Percentiles rank a stretch among this genome's conserved stretches.
phyloP scores from a whole-genome alignment of 2,797 vertebrate genomes.

The Synaphobranchus kaupii region DNA sequence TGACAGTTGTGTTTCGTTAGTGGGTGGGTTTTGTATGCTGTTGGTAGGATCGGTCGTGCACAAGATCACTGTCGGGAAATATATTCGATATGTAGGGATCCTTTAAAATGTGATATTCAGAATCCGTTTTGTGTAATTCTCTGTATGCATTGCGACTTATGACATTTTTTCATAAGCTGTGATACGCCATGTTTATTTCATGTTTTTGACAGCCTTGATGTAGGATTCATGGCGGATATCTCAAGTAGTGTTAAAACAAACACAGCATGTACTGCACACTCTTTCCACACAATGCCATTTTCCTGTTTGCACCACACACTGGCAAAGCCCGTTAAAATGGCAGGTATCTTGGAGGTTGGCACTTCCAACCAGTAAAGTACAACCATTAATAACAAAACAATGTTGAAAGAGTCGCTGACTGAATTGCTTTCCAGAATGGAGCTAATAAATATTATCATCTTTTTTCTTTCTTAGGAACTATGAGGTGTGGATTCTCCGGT shows the following conservation, averaged over 20 bases:
- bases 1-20: slow-evolving; percentile 21
- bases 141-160: background rate
- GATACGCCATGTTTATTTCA: background rate
- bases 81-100: background rate
- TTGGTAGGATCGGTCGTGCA: background rate
- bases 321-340: no score
- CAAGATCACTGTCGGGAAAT: background rate
- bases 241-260: no score
- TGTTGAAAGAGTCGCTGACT: background rate
- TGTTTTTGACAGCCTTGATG: background rate
- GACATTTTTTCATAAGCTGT: background rate
- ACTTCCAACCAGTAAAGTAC: background rate
- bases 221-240: background rate
- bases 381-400: no score
- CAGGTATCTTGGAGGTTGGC: no score
- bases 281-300: background rate
- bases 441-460: background rate
- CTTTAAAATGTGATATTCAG: background rate
- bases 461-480: background rate
- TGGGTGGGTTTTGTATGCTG: no score
- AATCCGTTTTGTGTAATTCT: background rate
- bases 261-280: background rate
- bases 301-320: background rate
- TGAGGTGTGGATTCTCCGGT: no score
- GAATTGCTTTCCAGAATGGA: background rate